phyloP scores from a whole-genome alignment of 2,888 invertebrate species.

The Phortica okadai region DNA sequence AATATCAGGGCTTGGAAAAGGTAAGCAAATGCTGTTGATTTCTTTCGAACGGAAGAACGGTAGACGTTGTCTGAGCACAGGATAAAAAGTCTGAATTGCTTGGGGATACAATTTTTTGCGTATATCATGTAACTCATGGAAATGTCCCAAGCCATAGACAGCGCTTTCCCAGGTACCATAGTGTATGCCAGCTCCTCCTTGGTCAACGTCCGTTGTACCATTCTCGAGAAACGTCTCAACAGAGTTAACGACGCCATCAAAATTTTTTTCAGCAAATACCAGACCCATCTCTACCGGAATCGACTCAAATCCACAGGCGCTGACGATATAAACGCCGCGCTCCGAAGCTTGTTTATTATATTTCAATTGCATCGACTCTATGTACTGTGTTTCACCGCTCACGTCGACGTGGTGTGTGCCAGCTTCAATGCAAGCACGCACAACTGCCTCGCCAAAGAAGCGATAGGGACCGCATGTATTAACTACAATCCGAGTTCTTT shows the following conservation, averaged over 20 bases:
- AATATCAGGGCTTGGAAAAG: constrained; percentile 90
- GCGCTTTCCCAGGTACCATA: constrained; percentile 94
- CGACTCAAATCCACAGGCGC: constrained; percentile 95
- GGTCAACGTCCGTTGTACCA: constrained; percentile 66
- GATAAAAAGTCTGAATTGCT: constrained; percentile 80
- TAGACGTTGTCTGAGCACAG: constrained; percentile 79
- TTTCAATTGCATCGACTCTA: constrained; percentile 89
- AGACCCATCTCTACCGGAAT: constrained; percentile 94
- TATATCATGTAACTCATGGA: constrained; percentile 81
- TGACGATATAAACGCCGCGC: constrained; percentile 90
- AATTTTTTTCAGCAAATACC: constrained; percentile 86
- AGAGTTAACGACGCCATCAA: constrained; percentile 85
- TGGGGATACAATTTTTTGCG: constrained; percentile 83
- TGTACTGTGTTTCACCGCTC: constrained; percentile 93
- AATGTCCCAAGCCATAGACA: constrained; percentile 84
- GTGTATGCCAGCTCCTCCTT: constrained; percentile 80
- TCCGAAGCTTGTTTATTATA: constrained; percentile 86
- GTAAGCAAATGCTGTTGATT: constrained; percentile 81
- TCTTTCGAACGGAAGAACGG: constrained; percentile 78
- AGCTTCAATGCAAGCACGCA: constrained; percentile 87
- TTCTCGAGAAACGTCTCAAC: constrained; percentile 83
- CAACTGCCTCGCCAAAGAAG: constrained; percentile 92
- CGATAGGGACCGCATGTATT: constrained; percentile 96
- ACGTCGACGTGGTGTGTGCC: constrained; percentile 94
- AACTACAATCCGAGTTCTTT: constrained; percentile 85